Evolutionary conservation across 2,113 vertebrate species (phyloP).

Genomic region (Coregonus clupeaformis): DNA sequence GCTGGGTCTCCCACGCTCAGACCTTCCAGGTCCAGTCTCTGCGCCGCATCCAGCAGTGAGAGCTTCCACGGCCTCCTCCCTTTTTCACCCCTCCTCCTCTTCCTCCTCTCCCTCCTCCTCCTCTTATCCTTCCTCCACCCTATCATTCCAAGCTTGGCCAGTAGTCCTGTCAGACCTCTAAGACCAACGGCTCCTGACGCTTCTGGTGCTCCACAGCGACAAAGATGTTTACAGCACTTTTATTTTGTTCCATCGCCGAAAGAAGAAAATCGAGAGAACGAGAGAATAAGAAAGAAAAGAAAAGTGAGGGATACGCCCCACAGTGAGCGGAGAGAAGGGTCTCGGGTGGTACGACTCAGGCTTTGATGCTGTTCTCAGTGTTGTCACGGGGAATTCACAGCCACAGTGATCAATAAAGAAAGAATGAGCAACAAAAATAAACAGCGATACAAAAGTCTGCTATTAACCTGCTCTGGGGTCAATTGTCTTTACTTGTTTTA

Average conservation of each 20-base stretch:
- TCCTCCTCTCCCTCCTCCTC: constrained; percentile 14
- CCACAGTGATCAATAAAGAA: constrained; percentile 55
- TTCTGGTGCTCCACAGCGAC: constrained; percentile 54
- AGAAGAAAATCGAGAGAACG: constrained; percentile 33
- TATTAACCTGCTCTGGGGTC: constrained; percentile 39
- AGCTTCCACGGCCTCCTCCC: constrained; percentile 46
- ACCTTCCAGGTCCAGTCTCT: constrained; percentile 93
- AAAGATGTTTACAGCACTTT: constrained; percentile 50
- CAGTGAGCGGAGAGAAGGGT: constrained; percentile 27
- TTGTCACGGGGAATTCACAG: constrained; percentile 46
- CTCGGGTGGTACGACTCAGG: constrained; percentile 42
- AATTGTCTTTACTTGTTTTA: constrained; percentile 28
- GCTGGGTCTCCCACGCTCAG: constrained; percentile 94
- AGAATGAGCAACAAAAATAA: constrained; percentile 57
- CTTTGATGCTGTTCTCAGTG: constrained; percentile 44
- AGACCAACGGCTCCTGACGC: constrained; percentile 46
- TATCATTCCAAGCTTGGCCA: constrained; percentile 71
- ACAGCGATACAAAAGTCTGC: constrained; percentile 51
- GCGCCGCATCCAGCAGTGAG: constrained; percentile 93
- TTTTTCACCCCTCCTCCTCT: constrained; percentile 21
- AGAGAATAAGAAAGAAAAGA: constrained; percentile 25
- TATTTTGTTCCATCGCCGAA: constrained; percentile 57
- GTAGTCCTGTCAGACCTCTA: constrained; percentile 42
- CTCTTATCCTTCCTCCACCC: constrained; percentile 49
- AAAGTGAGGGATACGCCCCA: constrained; percentile 27